Evolutionary conservation across 2,113 vertebrate genomes (phyloP).

Genomic region (Rostratula benghalensis): DNA sequence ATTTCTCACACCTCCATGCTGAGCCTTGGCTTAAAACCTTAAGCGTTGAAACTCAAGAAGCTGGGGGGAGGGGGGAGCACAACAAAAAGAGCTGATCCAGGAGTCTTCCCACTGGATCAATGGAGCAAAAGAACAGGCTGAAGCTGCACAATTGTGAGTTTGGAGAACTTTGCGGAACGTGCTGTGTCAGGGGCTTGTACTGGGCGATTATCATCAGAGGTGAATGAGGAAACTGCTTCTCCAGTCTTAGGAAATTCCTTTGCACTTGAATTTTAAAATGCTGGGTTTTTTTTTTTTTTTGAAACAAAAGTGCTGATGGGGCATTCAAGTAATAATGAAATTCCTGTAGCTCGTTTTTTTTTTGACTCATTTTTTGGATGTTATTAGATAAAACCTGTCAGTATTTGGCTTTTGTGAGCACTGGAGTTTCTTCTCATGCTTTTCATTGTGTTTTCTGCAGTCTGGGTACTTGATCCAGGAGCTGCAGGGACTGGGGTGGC

Average conservation of each 20-base stretch:
- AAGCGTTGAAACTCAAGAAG: not conserved
- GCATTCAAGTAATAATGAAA: not conserved
- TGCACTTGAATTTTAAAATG: not conserved
- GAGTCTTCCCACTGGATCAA: conserved; percentile 33
- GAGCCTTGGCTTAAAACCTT: not conserved
- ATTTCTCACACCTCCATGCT: not conserved
- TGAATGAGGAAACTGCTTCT: not conserved
- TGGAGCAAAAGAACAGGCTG: conserved; percentile 36
- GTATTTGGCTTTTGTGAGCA: not conserved
- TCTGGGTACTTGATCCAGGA: rapidly evolving
- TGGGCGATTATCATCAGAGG: not conserved
- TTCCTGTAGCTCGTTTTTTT: not conserved
- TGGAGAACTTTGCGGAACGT: not conserved
- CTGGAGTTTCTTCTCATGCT: not conserved
- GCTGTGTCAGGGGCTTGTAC: conserved; percentile 24
- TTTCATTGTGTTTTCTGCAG: not conserved
- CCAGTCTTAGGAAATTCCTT: not conserved
- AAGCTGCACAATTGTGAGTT: conserved; percentile 11
- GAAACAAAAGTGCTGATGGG: not conserved
- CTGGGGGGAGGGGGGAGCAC: not conserved
- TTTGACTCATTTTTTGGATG: not conserved
- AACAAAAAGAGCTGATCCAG: conserved; percentile 29
- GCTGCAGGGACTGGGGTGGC: not conserved
- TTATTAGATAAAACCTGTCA: not conserved
- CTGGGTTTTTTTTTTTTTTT: not conserved